A percentile compares a stretch with the other conserved stretches of the same genome.
phyloP scores from a whole-genome alignment of 2,797 vertebrate species.

The Acanthurus lineatus region DNA sequence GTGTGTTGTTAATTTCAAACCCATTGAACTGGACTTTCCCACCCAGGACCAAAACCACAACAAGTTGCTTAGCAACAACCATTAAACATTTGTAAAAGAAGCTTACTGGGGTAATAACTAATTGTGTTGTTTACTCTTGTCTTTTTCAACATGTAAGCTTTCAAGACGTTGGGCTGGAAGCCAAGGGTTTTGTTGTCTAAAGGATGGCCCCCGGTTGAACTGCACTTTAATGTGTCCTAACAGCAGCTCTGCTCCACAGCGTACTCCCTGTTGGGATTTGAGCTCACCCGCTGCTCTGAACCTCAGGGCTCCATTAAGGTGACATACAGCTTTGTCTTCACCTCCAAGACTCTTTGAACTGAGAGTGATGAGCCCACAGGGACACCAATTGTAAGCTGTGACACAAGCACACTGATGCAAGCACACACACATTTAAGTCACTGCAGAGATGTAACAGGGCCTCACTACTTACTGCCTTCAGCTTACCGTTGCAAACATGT shows the following conservation, averaged over 20 bases:
- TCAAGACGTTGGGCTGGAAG: constrained; percentile 42
- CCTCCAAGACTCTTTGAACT: constrained; percentile 42
- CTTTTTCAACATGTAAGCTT: constrained; percentile 54
- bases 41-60: constrained; percentile 31
- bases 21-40: constrained; percentile 60
- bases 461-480: constrained; percentile 17
- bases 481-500: constrained; percentile 34
- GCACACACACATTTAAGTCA: constrained; percentile 33
- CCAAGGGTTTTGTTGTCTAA: constrained; percentile 65
- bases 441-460: constrained; percentile 10
- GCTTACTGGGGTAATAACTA: constrained; percentile 56
- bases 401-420: constrained; percentile 12
- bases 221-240: constrained; percentile 40
- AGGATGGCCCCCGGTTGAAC: constrained; percentile 42
- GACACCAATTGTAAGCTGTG: constrained; percentile 22
- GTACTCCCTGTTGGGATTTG: constrained; percentile 37
- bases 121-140: constrained; percentile 58
- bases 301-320: constrained; percentile 45
- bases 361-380: constrained; percentile 26
- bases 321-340: constrained; percentile 46
- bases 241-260: constrained; percentile 39
- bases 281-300: constrained; percentile 33
- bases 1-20: constrained; percentile 18
- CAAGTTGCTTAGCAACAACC: constrained; percentile 56
- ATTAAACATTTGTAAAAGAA: constrained; percentile 56